phyloP scores from a whole-genome alignment of 2,888 invertebrate species.

The Zaprionus bogoriensis region DNA sequence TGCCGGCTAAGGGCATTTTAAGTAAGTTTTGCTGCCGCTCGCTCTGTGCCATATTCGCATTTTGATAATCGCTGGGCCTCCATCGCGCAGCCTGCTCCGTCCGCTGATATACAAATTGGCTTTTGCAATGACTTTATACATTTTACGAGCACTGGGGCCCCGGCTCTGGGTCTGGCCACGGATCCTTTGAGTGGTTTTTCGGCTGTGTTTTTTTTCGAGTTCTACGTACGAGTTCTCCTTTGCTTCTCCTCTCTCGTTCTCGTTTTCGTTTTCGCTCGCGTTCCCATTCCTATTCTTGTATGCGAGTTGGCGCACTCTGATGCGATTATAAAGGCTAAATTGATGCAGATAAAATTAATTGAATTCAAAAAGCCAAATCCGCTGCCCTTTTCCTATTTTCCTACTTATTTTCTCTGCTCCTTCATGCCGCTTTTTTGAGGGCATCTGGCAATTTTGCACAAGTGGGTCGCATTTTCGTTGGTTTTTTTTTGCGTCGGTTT shows the following conservation, averaged over 20 bases:
- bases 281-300: background rate
- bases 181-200: slow-evolving; percentile 52
- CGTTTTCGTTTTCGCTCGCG: slow-evolving; percentile 6
- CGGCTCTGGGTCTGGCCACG: background rate
- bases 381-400: slow-evolving; percentile 50
- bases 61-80: slow-evolving; percentile 66
- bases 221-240: slow-evolving; percentile 27
- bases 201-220: slow-evolving; percentile 22
- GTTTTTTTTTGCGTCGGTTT: slow-evolving; percentile 7
- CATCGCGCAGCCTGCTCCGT: slow-evolving; percentile 25
- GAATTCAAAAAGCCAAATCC: slow-evolving; percentile 75
- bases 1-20: slow-evolving; percentile 68
- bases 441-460: slow-evolving; percentile 37
- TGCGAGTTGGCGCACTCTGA: slow-evolving; percentile 66
- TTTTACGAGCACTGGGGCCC: slow-evolving; percentile 64
- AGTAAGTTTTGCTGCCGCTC: slow-evolving; percentile 64
- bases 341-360: slow-evolving; percentile 75
- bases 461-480: slow-evolving; percentile 34
- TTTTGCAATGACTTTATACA: slow-evolving; percentile 75
- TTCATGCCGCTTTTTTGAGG: slow-evolving; percentile 2
- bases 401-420: slow-evolving; percentile 30
- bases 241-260: slow-evolving; percentile 13
- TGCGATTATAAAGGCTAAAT: slow-evolving; percentile 76
- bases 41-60: slow-evolving; percentile 69
- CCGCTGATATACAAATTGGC: slow-evolving; percentile 73